Conservation (phyloP, 2,888 invertebrate genomes). For the Drosophila testacea region DNA sequence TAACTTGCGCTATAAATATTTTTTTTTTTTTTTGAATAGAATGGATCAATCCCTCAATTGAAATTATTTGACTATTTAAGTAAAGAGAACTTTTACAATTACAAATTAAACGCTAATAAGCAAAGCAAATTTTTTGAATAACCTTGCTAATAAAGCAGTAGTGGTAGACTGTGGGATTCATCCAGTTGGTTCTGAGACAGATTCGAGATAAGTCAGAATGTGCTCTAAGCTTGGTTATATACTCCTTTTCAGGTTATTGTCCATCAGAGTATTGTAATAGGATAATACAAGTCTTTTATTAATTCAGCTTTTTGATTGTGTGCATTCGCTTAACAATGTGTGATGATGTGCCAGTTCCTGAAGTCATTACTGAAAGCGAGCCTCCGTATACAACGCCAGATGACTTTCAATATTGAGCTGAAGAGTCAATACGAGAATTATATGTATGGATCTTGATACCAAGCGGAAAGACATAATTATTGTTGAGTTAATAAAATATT, state of each 20-base stretch:
- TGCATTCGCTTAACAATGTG: constrained; percentile 13
- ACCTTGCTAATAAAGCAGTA: not conserved
- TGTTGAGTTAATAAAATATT: constrained; percentile 22
- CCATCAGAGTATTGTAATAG: not conserved
- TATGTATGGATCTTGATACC: not conserved
- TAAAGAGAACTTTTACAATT: not conserved
- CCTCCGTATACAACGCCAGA: constrained; percentile 22
- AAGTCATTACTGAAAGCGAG: constrained; percentile 45
- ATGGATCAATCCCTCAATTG: no score
- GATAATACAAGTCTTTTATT: not conserved
- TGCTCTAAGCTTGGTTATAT: constrained; percentile 14
- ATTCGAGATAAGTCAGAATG: constrained; percentile 16
- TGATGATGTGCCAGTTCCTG: constrained; percentile 19
- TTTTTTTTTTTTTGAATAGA: not conserved
- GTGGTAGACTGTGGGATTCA: not conserved
- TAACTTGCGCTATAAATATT: no score
- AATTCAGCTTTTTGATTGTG: constrained; percentile 24
- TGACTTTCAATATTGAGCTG: constrained; percentile 9
- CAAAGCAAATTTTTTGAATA: not conserved
- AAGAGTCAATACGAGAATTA: not conserved
- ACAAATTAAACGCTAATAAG: constrained; percentile 5
- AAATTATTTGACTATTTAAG: not conserved
- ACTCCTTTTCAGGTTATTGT: constrained; percentile 19
- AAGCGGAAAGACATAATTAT: constrained; percentile 28
- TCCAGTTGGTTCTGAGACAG: constrained; percentile 3